phyloP scores from a whole-genome alignment of 2,888 invertebrate genomes.

The Amblyjoppa fuscipennis region DNA sequence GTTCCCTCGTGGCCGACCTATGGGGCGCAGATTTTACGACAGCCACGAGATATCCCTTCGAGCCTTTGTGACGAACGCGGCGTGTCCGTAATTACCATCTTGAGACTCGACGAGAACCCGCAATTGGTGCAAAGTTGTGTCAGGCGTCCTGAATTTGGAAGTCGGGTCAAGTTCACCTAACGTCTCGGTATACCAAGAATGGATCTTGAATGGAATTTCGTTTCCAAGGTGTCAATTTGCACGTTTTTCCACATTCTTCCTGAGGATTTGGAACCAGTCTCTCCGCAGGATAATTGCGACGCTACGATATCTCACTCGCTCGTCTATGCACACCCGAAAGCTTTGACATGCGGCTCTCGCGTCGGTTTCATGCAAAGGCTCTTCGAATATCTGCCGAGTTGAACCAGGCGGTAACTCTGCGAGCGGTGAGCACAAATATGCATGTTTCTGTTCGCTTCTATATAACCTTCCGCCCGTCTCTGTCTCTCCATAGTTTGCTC shows the following conservation, averaged over 20 bases:
- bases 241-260: background rate
- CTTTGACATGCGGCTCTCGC: background rate
- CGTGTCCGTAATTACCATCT: constrained; percentile 29
- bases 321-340: background rate
- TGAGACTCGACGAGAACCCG: constrained; percentile 27
- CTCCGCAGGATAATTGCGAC: background rate
- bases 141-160: constrained; percentile 17
- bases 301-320: background rate
- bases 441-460: constrained; percentile 4
- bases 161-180: constrained; percentile 55
- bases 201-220: background rate
- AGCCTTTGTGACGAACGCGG: constrained; percentile 34
- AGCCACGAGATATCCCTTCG: constrained; percentile 18
- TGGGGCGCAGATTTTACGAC: constrained; percentile 36
- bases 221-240: background rate
- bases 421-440: background rate
- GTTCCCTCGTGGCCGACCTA: constrained; percentile 11
- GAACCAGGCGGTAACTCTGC: background rate
- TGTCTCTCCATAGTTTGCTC: background rate
- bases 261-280: background rate
- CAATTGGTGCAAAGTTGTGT: constrained; percentile 43
- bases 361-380: background rate
- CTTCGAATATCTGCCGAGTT: background rate
- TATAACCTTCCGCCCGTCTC: background rate
- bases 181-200: background rate